Conservation (phyloP, 53 echinoderm and acorn worm genomes). For the Arbacia lixula region DNA sequence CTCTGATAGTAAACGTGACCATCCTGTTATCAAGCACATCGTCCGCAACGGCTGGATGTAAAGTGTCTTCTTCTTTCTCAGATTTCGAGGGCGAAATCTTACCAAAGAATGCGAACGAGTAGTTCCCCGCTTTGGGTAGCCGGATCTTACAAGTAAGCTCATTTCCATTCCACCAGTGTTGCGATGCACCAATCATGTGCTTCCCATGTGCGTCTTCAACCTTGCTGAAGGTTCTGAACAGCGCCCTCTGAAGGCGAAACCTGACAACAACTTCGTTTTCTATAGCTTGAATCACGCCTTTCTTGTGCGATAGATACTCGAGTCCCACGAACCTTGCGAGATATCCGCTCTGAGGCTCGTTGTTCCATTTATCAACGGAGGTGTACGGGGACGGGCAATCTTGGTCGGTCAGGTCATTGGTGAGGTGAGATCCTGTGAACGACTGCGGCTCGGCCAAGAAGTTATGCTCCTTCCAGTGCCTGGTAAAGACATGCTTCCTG, state of each 20-base stretch:
- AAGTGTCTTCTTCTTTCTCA: too few relatives aligned
- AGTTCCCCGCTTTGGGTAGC: conserved; percentile 33
- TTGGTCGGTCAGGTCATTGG: background rate
- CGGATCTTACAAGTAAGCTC: conserved; percentile 12
- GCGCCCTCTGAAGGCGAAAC: conserved; percentile 31
- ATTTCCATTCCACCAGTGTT: conserved; percentile 38
- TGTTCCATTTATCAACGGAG: conserved; percentile 43
- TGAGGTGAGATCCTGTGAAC: conserved; percentile 39
- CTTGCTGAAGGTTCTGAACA: conserved; percentile 4
- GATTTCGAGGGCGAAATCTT: background rate
- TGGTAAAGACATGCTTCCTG: background rate
- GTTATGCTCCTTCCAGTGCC: conserved; percentile 56
- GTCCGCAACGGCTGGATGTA: background rate
- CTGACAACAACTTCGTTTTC: background rate
- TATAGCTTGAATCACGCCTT: conserved; percentile 16
- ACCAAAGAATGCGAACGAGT: conserved; percentile 5
- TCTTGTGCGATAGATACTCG: background rate
- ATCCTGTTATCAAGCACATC: background rate
- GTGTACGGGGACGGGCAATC: background rate
- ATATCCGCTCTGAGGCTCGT: background rate
- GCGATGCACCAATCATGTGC: background rate
- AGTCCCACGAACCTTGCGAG: background rate
- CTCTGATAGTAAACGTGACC: conserved; percentile 3
- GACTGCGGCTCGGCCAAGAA: conserved; percentile 53
- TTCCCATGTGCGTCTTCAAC: background rate